Percentiles rank a stretch among this genome's conserved stretches.
Conservation (phyloP, 1,140 invertebrate species). For the Heliconius hewitsoni region DNA sequence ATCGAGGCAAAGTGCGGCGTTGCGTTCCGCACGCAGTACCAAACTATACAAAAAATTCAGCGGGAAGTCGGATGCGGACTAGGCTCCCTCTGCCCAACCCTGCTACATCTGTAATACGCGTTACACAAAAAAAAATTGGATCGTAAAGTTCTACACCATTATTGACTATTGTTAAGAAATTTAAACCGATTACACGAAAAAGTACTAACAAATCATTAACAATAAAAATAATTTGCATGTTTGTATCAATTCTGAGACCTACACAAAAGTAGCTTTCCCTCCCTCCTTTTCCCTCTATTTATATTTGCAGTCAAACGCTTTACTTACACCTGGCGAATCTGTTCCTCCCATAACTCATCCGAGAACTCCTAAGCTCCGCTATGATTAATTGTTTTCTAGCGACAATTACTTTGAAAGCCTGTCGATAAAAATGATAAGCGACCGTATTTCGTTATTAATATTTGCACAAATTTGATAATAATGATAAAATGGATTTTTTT, state of each 20-base stretch:
- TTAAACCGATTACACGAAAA: too few species aligned
- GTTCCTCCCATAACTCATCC: constrained; percentile 54
- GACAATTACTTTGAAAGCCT: constrained; percentile 42
- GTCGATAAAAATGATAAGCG: constrained; percentile 29
- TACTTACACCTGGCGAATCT: constrained; percentile 47
- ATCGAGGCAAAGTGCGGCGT: too few species aligned
- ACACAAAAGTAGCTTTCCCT: neutral
- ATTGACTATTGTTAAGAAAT: too few species aligned
- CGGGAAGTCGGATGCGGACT: too few species aligned
- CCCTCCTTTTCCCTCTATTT: neutral
- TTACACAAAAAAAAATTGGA: too few species aligned
- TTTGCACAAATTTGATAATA: constrained; percentile 7
- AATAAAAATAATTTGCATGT: neutral
- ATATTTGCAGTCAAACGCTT: constrained; percentile 13
- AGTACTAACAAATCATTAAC: too few species aligned
- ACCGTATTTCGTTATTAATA: constrained; percentile 9
- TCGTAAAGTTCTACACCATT: too few species aligned
- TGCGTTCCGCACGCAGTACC: too few species aligned
- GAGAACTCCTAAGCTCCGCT: constrained; percentile 44
- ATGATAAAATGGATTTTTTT: neutral
- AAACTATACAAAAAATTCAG: too few species aligned
- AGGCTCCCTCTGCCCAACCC: too few species aligned
- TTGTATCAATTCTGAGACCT: neutral
- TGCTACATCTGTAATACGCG: too few species aligned
- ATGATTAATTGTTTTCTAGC: constrained; percentile 52